Evolutionary conservation across 2,113 vertebrate species (phyloP).

Genomic region (Chamaea fasciata): DNA sequence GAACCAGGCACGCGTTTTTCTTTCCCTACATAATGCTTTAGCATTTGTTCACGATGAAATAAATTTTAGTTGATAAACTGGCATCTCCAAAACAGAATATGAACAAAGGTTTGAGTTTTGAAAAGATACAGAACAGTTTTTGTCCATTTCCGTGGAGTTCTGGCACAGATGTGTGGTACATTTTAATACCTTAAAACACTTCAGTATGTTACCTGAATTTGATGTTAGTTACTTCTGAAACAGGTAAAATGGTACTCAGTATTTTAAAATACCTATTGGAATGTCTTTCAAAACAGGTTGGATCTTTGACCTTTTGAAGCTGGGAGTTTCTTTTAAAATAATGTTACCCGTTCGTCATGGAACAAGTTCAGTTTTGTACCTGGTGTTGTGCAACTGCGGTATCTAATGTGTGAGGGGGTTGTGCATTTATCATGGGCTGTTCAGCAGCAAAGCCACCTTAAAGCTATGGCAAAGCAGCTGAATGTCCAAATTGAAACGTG

Average conservation of each 20-base stretch:
- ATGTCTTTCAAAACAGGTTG: not conserved
- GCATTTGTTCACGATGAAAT: not conserved
- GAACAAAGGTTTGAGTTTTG: not conserved
- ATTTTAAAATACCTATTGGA: not conserved
- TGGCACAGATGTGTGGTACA: not conserved
- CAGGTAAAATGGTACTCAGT: not conserved
- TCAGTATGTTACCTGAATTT: not conserved
- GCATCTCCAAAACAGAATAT: not conserved
- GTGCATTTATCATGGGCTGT: not conserved
- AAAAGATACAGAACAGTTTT: not conserved
- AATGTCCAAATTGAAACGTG: not conserved
- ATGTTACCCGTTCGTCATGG: not conserved
- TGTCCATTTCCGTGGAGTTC: not conserved
- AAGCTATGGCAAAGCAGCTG: not conserved
- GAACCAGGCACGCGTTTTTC: not conserved
- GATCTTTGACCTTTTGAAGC: not conserved
- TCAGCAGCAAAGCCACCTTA: not conserved
- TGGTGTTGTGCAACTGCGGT: accelerated
- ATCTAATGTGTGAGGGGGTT: not conserved
- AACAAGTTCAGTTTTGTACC: not conserved
- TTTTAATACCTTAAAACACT: not conserved
- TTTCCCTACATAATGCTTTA: not conserved
- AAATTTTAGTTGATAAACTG: not conserved
- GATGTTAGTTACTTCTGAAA: not conserved
- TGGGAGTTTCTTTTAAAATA: not conserved